These are phyloP conservation scores for Australoheros facetus DNA, from an alignment of 2,797 vertebrate species.

Conservation along the genomic window DNA sequence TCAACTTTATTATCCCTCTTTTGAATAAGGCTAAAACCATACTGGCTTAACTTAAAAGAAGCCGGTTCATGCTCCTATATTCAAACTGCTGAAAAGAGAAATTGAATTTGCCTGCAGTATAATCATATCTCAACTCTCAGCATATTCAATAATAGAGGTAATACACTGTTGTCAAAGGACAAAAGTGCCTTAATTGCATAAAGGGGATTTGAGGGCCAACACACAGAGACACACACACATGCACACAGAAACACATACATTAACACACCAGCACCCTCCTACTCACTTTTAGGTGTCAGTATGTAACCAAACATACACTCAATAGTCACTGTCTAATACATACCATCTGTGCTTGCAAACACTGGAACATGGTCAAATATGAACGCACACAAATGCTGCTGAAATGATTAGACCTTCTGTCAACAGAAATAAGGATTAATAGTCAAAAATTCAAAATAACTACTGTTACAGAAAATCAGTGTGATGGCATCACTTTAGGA, in stretches of 20 bases:
- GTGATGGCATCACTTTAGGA: background rate
- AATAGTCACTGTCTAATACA: background rate
- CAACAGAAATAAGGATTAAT: background rate
- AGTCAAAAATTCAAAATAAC: background rate
- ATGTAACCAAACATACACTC: background rate
- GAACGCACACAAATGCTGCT: background rate
- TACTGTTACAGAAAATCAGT: background rate
- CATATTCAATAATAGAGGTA: slow-evolving; percentile 66
- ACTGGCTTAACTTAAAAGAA: slow-evolving; percentile 41
- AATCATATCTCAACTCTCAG: slow-evolving; percentile 67
- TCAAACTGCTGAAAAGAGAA: slow-evolving; percentile 70
- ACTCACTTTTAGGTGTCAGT: slow-evolving; percentile 23
- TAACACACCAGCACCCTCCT: slow-evolving; percentile 1
- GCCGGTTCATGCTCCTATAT: slow-evolving; percentile 36
- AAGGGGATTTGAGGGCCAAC: slow-evolving; percentile 39
- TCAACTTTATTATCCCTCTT: slow-evolving; percentile 41
- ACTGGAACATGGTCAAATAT: background rate
- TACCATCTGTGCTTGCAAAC: slow-evolving; percentile 13
- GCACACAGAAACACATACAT: background rate
- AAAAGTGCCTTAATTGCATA: slow-evolving; percentile 66
- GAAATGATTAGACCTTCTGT: background rate
- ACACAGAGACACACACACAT: background rate
- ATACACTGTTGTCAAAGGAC: slow-evolving; percentile 55
- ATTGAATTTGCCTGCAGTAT: slow-evolving; percentile 65
- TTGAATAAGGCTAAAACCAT: slow-evolving; percentile 45